phyloP scores from a whole-genome alignment of 2,888 invertebrate species.

The Pimpla rufipes region DNA sequence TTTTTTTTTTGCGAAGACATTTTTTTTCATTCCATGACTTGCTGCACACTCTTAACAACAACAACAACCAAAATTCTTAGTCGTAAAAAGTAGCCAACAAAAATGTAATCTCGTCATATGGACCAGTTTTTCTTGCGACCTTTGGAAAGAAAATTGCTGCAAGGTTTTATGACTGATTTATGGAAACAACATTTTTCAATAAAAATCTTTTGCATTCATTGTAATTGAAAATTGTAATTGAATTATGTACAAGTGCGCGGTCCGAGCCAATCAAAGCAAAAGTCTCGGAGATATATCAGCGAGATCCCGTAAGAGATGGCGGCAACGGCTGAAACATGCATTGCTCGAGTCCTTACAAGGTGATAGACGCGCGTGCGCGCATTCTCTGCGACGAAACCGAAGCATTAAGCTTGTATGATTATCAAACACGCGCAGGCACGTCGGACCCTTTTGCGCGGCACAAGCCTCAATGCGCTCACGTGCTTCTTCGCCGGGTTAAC shows the following conservation, averaged over 20 bases:
- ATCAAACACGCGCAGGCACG: constrained; percentile 37
- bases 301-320: constrained; percentile 15
- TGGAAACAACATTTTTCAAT: neutral
- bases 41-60: too few relatives aligned
- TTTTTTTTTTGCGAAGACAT: too few relatives aligned
- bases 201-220: neutral
- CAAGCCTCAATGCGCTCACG: constrained; percentile 10
- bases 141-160: neutral
- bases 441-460: neutral
- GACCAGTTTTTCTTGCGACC: neutral
- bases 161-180: neutral
- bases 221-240: neutral
- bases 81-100: too few relatives aligned
- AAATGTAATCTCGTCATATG: neutral
- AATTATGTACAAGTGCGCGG: neutral
- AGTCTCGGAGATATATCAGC: constrained; percentile 45
- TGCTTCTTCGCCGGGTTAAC: constrained; percentile 42
- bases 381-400: constrained; percentile 22
- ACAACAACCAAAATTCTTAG: too few relatives aligned
- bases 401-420: constrained; percentile 19
- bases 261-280: constrained; percentile 9
- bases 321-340: constrained; percentile 24
- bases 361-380: constrained; percentile 30
- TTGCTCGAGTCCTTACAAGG: constrained; percentile 35
- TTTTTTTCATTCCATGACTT: too few relatives aligned